Percentiles rank a stretch among this genome's conserved stretches.
Evolutionary conservation across 2,888 invertebrate genomes (phyloP).

Genomic region (Chymomyza fuscimana): DNA sequence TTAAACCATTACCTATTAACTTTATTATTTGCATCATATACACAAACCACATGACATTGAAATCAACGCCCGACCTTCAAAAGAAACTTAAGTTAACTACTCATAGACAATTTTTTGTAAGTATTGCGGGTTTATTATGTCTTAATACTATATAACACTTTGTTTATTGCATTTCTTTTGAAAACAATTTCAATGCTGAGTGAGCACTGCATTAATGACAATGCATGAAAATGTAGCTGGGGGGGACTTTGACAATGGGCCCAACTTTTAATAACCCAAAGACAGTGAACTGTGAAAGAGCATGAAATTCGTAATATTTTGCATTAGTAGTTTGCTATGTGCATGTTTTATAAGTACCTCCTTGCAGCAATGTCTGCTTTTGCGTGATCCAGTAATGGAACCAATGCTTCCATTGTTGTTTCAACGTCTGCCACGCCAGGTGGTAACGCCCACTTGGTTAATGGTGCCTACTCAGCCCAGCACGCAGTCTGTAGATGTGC

Average conservation of each 20-base stretch:
- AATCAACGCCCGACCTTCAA: not conserved
- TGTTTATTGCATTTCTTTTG: not conserved
- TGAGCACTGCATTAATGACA: not conserved
- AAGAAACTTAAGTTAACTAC: not conserved
- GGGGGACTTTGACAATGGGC: not conserved
- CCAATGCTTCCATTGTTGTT: not conserved
- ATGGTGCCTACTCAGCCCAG: slow-evolving; percentile 29
- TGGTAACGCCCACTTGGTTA: slow-evolving; percentile 67
- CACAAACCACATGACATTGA: slow-evolving; percentile 1
- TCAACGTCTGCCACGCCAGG: slow-evolving; percentile 44
- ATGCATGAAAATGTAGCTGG: not conserved
- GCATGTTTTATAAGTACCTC: not conserved
- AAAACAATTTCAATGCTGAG: not conserved
- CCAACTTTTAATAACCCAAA: not conserved
- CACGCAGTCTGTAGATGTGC: slow-evolving; percentile 38
- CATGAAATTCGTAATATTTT: not conserved
- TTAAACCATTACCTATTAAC: not conserved
- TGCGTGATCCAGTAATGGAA: not conserved
- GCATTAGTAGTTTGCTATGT: not conserved
- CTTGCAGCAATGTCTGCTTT: not conserved
- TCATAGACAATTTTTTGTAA: not conserved
- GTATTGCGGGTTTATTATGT: not conserved
- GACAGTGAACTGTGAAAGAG: not conserved
- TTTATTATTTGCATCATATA: not conserved
- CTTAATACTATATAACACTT: not conserved